A percentile compares a stretch with the other conserved stretches of the same genome.
These are phyloP conservation scores for Formicarius rufipectus DNA, from an alignment of 2,113 vertebrate genomes.

Conservation along the genomic window DNA sequence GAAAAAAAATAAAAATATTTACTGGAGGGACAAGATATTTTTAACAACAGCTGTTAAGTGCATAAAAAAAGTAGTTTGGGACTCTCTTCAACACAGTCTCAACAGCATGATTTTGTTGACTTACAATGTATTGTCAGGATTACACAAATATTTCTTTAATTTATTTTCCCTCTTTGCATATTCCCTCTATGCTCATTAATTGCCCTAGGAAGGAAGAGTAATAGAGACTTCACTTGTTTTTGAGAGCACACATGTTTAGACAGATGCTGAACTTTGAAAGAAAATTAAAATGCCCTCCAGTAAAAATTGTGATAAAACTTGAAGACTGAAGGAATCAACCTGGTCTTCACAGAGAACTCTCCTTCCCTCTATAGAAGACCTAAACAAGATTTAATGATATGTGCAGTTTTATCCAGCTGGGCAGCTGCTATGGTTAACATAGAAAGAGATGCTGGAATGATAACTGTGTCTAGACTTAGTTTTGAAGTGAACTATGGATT, in stretches of 20 bases:
- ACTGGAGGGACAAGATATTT: slow-evolving; percentile 14
- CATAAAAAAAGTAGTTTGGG: slow-evolving; percentile 22
- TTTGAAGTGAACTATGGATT: background rate
- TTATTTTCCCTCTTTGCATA: slow-evolving; percentile 44
- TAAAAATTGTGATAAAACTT: background rate
- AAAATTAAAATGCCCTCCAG: background rate
- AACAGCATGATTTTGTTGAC: slow-evolving; percentile 48
- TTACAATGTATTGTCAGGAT: background rate
- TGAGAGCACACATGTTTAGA: background rate
- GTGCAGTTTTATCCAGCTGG: background rate
- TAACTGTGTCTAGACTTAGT: background rate
- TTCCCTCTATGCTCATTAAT: slow-evolving; percentile 23
- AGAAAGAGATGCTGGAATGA: background rate
- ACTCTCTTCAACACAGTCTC: slow-evolving; percentile 2
- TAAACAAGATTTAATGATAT: background rate
- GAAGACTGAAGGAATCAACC: background rate
- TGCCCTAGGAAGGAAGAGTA: slow-evolving; percentile 14
- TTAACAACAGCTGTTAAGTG: slow-evolving; percentile 52
- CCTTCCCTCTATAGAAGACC: background rate
- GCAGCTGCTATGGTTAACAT: background rate
- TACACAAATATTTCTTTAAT: slow-evolving; percentile 61
- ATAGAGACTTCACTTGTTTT: slow-evolving; percentile 28
- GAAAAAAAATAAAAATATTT: slow-evolving; percentile 56
- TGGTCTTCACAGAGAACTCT: background rate
- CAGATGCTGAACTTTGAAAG: slow-evolving; percentile 35